Evolutionary conservation across 2,113 vertebrate species (phyloP).

Genomic region (Ia io): DNA sequence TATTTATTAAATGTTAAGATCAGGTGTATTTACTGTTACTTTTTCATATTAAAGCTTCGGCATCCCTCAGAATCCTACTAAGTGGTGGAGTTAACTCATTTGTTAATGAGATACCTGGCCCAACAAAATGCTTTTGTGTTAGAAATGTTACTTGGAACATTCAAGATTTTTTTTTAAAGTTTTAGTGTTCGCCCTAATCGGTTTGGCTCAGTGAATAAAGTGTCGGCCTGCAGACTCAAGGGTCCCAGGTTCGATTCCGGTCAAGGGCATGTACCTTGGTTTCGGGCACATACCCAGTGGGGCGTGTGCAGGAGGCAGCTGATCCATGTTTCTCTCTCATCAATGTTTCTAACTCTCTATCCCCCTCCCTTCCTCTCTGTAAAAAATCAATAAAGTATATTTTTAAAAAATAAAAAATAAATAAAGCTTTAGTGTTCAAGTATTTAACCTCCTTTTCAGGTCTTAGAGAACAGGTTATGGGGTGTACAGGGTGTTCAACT

Average conservation of each 20-base stretch:
- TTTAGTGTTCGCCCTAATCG: background rate
- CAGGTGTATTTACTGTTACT: background rate
- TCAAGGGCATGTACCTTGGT: too few relatives aligned
- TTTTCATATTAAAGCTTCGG: constrained; percentile 32
- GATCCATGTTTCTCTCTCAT: too few relatives aligned
- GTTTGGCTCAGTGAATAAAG: too few relatives aligned
- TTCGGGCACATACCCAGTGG: too few relatives aligned
- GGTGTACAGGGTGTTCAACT: background rate
- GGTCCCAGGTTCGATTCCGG: too few relatives aligned
- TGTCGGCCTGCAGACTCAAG: too few relatives aligned
- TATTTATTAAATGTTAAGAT: constrained; percentile 38
- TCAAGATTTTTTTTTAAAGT: constrained; percentile 25
- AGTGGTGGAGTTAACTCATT: background rate
- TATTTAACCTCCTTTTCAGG: background rate
- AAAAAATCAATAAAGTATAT: too few relatives aligned
- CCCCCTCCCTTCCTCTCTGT: too few relatives aligned
- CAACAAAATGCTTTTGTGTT: background rate
- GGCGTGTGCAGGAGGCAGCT: too few relatives aligned
- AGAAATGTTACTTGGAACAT: constrained; percentile 33
- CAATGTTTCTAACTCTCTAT: too few relatives aligned
- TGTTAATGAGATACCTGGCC: constrained; percentile 16
- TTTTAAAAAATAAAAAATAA: too few relatives aligned
- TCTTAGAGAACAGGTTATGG: background rate
- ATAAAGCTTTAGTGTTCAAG: background rate
- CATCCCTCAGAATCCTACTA: constrained; percentile 13